phyloP scores from a whole-genome alignment of 2,113 vertebrate species.

The Salminus brasiliensis region DNA sequence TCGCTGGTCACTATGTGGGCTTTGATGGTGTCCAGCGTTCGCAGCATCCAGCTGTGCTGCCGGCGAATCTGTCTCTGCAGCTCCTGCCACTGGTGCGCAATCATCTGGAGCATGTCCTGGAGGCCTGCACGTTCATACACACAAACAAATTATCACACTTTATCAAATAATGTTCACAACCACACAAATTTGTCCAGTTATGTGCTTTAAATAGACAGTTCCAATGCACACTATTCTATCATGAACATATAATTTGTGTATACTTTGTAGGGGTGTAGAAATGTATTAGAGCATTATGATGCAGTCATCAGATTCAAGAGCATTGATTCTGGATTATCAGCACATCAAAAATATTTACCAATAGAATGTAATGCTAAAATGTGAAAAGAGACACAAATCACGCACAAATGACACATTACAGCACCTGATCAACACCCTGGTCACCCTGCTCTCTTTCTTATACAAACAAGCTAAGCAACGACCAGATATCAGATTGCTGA shows the following conservation, averaged over 20 bases:
- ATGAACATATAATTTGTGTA: neutral
- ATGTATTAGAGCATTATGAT: no score
- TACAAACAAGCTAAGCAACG: no score
- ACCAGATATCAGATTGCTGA: no score
- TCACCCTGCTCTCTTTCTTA: no score
- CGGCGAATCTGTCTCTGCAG: conserved; percentile 96
- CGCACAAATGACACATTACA: no score
- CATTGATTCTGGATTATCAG: no score
- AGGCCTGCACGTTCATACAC: conserved; percentile 77
- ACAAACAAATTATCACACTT: conserved; percentile 8
- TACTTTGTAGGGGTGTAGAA: no score
- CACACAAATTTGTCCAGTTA: neutral
- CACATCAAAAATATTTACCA: no score
- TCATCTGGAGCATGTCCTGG: conserved; percentile 93
- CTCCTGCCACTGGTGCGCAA: conserved; percentile 93
- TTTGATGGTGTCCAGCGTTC: conserved; percentile 91
- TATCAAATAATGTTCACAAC: neutral
- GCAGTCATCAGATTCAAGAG: no score
- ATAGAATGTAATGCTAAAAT: no score
- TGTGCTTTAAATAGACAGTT: neutral
- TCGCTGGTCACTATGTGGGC: conserved; percentile 87
- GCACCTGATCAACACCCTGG: no score
- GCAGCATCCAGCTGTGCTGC: conserved; percentile 97
- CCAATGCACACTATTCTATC: neutral
- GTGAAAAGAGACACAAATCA: no score